Conservation (phyloP, 2,797 vertebrate species). For the Neosalanx taihuensis region DNA sequence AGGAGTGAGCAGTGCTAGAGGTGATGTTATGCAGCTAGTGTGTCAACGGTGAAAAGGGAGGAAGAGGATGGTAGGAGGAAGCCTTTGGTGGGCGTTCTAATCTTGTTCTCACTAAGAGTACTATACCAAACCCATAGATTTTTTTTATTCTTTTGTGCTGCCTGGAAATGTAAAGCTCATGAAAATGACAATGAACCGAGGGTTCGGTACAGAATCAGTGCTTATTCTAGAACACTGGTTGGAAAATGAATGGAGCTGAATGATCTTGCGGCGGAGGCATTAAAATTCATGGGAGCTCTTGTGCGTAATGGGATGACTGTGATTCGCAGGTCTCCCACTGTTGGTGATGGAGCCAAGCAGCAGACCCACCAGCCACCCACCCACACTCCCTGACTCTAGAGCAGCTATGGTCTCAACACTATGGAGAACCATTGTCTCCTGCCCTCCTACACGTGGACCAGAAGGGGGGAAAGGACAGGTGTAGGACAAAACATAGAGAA, state of each 20-base stretch:
- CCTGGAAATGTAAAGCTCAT: not conserved
- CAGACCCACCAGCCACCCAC: not conserved
- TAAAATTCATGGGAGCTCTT: slow-evolving; percentile 53
- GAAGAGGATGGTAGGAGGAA: not conserved
- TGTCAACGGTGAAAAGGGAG: not conserved
- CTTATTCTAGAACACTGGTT: slow-evolving; percentile 44
- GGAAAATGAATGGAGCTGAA: slow-evolving; percentile 54
- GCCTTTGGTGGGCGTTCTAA: not conserved
- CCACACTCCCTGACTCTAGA: not conserved
- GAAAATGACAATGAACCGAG: not conserved
- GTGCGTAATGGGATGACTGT: slow-evolving; percentile 16
- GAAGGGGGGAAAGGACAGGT: no score
- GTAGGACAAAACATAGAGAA: no score
- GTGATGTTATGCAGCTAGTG: not conserved
- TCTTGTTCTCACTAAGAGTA: not conserved
- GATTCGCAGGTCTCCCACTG: not conserved
- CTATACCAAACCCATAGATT: not conserved
- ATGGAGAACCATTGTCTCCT: no score
- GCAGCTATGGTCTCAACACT: no score
- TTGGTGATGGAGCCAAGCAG: not conserved
- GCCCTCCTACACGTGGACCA: no score
- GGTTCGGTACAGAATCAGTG: not conserved
- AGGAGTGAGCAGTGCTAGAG: not conserved
- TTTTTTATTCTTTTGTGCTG: not conserved
- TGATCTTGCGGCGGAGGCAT: slow-evolving; percentile 59